Evolutionary conservation across 2,797 vertebrate species (phyloP), one percentile per base, ranked within the genome.

Genomic region (Enteromius afrohamiltoni): DNA sequence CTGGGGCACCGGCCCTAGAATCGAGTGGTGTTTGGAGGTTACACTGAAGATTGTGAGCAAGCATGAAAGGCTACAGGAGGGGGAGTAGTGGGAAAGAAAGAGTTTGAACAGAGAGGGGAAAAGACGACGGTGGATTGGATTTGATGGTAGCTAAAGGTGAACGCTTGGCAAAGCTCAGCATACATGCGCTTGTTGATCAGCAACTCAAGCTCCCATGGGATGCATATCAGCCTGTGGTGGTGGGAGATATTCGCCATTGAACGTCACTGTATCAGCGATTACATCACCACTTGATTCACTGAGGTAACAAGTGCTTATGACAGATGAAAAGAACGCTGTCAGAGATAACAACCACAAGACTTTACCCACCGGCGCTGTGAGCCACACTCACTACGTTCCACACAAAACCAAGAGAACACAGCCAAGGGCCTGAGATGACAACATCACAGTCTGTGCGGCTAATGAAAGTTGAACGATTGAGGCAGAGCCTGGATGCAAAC

Each of bases 221-320:
- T 80, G 82, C 88, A 85, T 90, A 89, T 89, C 87, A 89, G 88
- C 87, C 67, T 2, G 55, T 85, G 85, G 88, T 76, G 51, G 86
- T 86, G 77, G 81, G 77, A 88, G 77, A 74, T 51, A 64, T 77
- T 81, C 76, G 31, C 78, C 45, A 71, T 45, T n/a, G 77, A 84
- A 79, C 89, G 88, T 90, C 89, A 86, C 73, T 10, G 49, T 71
- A 76, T 83, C 83, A 37, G 79, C 11, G 78, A 83, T 89, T 85
- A 85, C 87, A 92, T 91, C 87, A 89, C 77, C 73, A 86, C 37
- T 79, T 31, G 19, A 82, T 64, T 86, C 14, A 60, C 67, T 83
- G 31, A 87, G 83, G 83, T 90, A 88, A 92, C 87, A 74, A 88
- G 88, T 88, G 87, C 68, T 85, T 84, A 85, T 77, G 81, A 78